Evolutionary conservation across 2,113 vertebrate species (phyloP).

Genomic region (Columba janthina): DNA sequence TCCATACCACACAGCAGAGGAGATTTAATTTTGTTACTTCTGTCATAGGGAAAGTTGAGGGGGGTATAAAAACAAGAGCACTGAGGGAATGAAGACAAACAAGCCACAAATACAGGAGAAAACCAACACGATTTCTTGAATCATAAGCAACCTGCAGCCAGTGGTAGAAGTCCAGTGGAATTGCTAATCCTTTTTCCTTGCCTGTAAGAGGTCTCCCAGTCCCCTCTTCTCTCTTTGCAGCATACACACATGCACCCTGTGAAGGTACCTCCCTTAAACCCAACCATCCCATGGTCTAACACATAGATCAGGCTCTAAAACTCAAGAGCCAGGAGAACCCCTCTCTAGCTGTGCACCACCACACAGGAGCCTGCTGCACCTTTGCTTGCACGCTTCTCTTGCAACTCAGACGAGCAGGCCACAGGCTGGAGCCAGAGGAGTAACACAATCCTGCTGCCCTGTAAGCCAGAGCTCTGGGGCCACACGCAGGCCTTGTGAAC

Average conservation of each 20-base stretch:
- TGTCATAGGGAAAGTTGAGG: background rate
- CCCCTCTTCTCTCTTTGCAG: background rate
- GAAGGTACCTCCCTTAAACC: background rate
- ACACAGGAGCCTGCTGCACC: background rate
- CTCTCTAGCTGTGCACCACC: background rate
- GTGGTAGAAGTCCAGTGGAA: background rate
- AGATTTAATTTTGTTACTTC: background rate
- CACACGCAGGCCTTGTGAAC: rapidly evolving
- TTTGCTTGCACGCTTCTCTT: background rate
- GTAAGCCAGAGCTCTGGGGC: background rate
- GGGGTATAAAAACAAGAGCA: background rate
- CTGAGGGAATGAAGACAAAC: background rate
- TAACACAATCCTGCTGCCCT: rapidly evolving
- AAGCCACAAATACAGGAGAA: background rate
- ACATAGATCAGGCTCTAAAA: background rate
- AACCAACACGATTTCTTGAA: background rate
- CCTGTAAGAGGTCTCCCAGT: background rate
- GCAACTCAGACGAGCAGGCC: background rate
- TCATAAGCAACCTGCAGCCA: background rate
- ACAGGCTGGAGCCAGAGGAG: background rate
- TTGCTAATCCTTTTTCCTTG: background rate
- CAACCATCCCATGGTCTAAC: background rate
- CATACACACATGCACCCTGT: rapidly evolving
- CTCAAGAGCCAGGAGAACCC: background rate
- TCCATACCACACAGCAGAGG: background rate